Evolutionary conservation across 2,113 vertebrate genomes (phyloP), one percentile per base, ranked within the genome.

Genomic region (Micromys minutus): DNA sequence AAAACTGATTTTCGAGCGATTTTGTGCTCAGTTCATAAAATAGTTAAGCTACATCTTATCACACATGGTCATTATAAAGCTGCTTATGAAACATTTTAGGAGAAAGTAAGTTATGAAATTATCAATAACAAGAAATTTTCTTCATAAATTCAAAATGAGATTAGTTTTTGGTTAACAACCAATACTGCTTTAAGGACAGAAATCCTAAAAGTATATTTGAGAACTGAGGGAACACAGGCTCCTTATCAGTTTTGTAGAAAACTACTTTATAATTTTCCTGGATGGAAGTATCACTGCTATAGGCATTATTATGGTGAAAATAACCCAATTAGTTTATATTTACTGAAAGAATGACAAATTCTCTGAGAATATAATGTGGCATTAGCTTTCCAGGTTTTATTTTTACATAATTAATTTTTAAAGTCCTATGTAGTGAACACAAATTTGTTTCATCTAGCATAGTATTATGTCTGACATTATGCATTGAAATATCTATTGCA

Each of bases 1-100:
- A 91, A 87, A 95, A 87, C 59, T 93, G 59, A 93, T 84, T 95
- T 96, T 91, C 59, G 34, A 90, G 17, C 81, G 83, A 91, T 88
- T 91, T 93, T 83, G 69, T 88, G 45, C 52, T 88, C 36, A 77
- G 24, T 87, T 95, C 67, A 87, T 90, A 95, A 95, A 87, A 63
- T 77, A 24, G 87, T 63, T 26, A 34, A 52, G 61, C 63, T 87
- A 76, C 42, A 83, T 87, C 45, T n/a, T 87, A 93, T 90, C 74
- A 15, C 75, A 87, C 55, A 71, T 76, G 47, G 17, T 87, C 76
- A 90, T 83, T 90, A 76, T 75, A 52, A 90, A 93, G 61, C 12
- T 29, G 0, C 75, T 88, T 63, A 84, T 55, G 61, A 83, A 91
- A 84, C n/a, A 87, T 71, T 83, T 96, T 83, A 95, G 42, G 59